Base-by-base conservation (phyloP, 1,140 invertebrate species). In the Thaumatotibia leucotreta region DNA sequence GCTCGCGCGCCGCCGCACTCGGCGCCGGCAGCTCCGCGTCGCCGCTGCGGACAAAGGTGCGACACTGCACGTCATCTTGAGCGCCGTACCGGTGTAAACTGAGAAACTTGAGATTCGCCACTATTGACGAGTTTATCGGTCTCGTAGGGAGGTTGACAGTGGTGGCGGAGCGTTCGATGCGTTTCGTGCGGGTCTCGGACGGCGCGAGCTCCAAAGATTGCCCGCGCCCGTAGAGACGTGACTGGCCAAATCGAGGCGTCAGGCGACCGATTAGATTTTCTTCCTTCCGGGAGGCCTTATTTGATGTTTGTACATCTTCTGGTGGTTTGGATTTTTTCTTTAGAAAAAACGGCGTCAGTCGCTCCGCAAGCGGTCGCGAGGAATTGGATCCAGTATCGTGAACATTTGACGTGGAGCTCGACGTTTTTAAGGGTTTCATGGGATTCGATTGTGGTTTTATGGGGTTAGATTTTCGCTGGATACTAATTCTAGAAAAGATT, bases 401-500 rank as follows among this genome's bases (percentile, higher is more conserved):
- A 4, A 86, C 83, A 70, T 88, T 87, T 4, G 86, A 88, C 27
- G 84, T 89, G 10, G 86, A 89, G 68, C 77, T 89, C 10, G 86
- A 89, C 0, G 83, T 86, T 39, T 88, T 86, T 4, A 91, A 52
- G 4, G 84, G 77, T 49, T 82, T 82, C 35, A 83, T 79, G 0
- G 83, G 72, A 58, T 65, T 74, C 11, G 81, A 52, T 61, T 86
- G 84, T 0, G 82, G 83, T 67, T 91, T 88, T 58, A 81, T 90
- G 0, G 91, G 91, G 65, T 91, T 91, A 11, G 91, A 92, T 73
- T 91, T 92, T 10, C 89, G 79, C 64, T 91, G 89, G 17, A 84
- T 75, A 61, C 83, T 89, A 50, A 81, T 80, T 35, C 91, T 80
- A 4, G 88, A 91, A 70, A 92, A 92, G 61, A 85, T 79, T 1